A percentile compares a stretch with the other conserved stretches of the same genome.
These are phyloP conservation scores for Cotesia glomerata DNA, from an alignment of 1,140 invertebrate species.

Conservation along the genomic window DNA sequence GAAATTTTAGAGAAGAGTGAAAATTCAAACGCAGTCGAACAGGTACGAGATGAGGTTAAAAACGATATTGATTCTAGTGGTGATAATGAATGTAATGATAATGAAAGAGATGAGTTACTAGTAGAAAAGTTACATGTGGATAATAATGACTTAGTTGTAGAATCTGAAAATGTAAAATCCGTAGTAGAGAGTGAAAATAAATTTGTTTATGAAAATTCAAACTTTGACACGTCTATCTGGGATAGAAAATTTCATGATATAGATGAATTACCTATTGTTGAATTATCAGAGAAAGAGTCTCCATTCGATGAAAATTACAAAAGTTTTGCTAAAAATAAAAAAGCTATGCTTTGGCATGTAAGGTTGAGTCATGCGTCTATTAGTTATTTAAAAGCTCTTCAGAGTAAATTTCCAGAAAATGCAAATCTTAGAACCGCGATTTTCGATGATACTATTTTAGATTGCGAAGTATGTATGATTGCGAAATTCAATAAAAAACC, in stretches of 20 bases:
- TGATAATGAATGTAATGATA: neutral
- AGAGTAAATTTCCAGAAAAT: conserved; percentile 24
- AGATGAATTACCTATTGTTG: conserved; percentile 4
- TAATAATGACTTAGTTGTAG: neutral
- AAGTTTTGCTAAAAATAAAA: conserved; percentile 28
- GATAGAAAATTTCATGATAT: conserved; percentile 28
- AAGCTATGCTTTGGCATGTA: conserved; percentile 37
- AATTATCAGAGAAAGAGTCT: neutral
- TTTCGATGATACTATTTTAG: conserved; percentile 31
- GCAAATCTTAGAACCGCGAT: conserved; percentile 21
- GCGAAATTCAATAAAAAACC: conserved; percentile 35
- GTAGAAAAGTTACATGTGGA: neutral
- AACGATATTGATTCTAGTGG: neutral
- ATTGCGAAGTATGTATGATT: conserved; percentile 35
- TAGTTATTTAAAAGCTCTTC: conserved; percentile 30
- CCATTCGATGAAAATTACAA: conserved; percentile 19
- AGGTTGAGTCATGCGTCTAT: conserved; percentile 33
- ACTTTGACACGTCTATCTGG: conserved; percentile 33
- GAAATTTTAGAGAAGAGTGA: neutral
- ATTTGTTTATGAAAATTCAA: conserved; percentile 22
- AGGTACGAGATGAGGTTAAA: neutral
- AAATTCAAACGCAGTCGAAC: neutral
- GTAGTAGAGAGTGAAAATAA: conserved; percentile 2
- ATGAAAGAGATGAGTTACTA: too few relatives aligned
- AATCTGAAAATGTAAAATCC: neutral